Percentiles rank a stretch among this genome's conserved stretches.
Conservation (phyloP, 2,888 invertebrate genomes). For the Oscheius myriophilus region DNA sequence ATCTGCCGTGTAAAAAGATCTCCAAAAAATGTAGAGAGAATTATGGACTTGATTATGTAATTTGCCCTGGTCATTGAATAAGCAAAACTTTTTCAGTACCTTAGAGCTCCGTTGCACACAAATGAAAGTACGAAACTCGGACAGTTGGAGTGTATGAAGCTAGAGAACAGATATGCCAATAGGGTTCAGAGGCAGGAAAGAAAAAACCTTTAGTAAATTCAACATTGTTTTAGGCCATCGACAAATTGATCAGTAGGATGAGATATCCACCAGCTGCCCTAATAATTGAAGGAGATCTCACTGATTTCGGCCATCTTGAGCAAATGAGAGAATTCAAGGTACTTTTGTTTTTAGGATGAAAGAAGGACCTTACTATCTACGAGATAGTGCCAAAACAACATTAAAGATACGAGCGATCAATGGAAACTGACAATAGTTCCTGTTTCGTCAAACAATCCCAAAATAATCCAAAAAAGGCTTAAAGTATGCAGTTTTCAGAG, state of each 20-base stretch:
- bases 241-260: slow-evolving; percentile 34
- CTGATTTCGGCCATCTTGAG: slow-evolving; percentile 65
- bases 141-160: slow-evolving; percentile 42
- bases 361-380: neutral
- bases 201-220: neutral
- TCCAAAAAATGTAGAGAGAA: slow-evolving; percentile 47
- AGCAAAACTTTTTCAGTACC: slow-evolving; percentile 9
- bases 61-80: neutral
- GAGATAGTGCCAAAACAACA: neutral
- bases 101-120: neutral
- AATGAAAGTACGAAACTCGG: slow-evolving; percentile 33
- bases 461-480: no score
- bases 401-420: no score
- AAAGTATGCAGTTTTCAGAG: no score
- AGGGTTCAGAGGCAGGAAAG: slow-evolving; percentile 60
- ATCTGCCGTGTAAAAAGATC: slow-evolving; percentile 56
- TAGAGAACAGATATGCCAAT: slow-evolving; percentile 63
- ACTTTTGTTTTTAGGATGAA: neutral
- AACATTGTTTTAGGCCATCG: slow-evolving; percentile 30
- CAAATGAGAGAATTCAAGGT: slow-evolving; percentile 64
- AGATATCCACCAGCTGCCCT: slow-evolving; percentile 57
- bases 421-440: neutral
- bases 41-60: slow-evolving; percentile 45
- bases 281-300: slow-evolving; percentile 69
- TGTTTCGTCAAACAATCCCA: slow-evolving; percentile 7